Percentiles rank a stretch among this genome's conserved stretches.
Evolutionary conservation across 2,113 vertebrate species (phyloP).

Genomic region (Isurus oxyrinchus): DNA sequence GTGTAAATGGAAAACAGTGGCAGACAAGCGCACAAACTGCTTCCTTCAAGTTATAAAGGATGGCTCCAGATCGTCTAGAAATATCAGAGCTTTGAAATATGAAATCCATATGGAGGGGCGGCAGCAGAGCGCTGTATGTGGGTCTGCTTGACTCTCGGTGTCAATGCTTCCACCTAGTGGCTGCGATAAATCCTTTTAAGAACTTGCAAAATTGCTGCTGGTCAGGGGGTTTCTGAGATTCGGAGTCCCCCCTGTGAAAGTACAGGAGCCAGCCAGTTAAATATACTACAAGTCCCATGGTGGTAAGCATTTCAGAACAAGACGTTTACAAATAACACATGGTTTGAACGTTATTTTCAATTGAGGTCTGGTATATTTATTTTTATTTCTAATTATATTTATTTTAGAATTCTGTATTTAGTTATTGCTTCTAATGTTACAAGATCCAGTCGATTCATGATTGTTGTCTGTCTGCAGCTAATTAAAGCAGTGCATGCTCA

Average conservation of each 20-base stretch:
- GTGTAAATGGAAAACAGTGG: conserved; percentile 52
- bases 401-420: background rate
- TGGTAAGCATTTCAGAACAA: background rate
- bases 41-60: conserved; percentile 56
- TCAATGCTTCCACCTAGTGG: conserved; percentile 44
- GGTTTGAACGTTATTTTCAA: background rate
- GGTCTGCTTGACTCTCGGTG: background rate
- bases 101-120: conserved; percentile 47
- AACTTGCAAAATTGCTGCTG: background rate
- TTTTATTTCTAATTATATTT: background rate
- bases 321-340: background rate
- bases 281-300: background rate
- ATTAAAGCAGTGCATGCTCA: background rate
- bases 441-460: background rate
- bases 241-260: background rate
- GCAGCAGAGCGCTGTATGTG: background rate
- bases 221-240: background rate
- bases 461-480: background rate
- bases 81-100: conserved; percentile 47
- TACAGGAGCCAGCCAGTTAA: background rate
- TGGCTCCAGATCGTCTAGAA: conserved; percentile 56
- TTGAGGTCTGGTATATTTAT: background rate
- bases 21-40: conserved; percentile 51
- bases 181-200: background rate
- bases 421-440: background rate